Base-by-base conservation (phyloP, 2,888 invertebrate genomes). In the Sesia apiformis region DNA sequence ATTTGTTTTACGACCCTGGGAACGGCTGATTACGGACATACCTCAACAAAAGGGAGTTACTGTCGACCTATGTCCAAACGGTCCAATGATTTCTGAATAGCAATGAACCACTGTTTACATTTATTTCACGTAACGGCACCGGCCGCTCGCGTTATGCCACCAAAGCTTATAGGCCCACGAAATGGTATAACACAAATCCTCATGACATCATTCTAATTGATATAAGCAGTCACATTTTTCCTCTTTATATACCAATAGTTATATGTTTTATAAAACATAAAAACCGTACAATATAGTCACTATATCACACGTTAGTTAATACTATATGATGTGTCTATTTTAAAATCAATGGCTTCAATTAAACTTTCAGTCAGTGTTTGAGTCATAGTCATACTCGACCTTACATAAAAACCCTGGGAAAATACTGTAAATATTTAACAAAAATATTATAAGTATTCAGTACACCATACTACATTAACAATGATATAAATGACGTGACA, bases 1-100 rank as follows among this genome's bases (percentile, higher is more conserved):
- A 73, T 72, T 76, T 72, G 67, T 66, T 76, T 74, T 73, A 74
- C 64, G 68, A 65, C 69, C 76, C 72, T 81, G 78, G 74, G 78
- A 81, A 78, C 68, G 60, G 65, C 58, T 67, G 66, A 67, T 67
- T 64, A 69, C 60, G 69, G 66, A 66, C 64, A 69, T 67, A 66
- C 57, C 60, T 63, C 58, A 62, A 69, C 65, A 62, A 64, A 50
- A 66, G 63, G 61, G 62, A 58, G 54, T 57, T 60, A 61, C 60
- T 60, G 63, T 62, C 59, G 65, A 70, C 66, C 67, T 70, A 66
- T 67, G 67, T 64, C 66, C 62, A 63, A 66, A 67, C 63, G 64
- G 57, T 63, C 60, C 69, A 67, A 69, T 74, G 65, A 69, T 69
- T 65, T 65, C 63, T 67, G 74, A 72, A 76, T 76, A 66, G 58